Conservation (phyloP, 2,113 vertebrate species). For the Oryzias curvinotus region DNA sequence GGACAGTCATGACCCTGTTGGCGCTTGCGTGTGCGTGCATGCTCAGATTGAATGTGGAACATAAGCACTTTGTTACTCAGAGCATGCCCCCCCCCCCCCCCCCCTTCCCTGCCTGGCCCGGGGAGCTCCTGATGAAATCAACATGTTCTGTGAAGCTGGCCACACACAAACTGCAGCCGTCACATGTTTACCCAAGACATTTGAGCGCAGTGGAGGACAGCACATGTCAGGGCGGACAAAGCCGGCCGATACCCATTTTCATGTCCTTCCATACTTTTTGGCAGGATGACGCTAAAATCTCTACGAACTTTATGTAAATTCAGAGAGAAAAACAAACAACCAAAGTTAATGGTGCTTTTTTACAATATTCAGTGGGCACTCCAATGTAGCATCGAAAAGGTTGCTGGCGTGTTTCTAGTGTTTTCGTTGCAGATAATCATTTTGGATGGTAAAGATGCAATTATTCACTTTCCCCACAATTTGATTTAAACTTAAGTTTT, state of each 20-base stretch:
- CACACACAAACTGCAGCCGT: constrained; percentile 49
- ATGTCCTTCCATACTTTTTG: too few species aligned
- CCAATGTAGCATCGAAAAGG: too few species aligned
- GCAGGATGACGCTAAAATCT: too few species aligned
- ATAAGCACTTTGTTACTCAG: constrained; percentile 54
- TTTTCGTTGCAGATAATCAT: too few species aligned
- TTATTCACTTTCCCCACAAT: too few species aligned
- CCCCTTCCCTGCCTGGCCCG: not conserved
- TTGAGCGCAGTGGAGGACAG: constrained; percentile 21
- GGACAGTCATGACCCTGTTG: constrained; percentile 33
- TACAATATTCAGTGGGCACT: too few species aligned
- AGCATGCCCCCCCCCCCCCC: constrained; percentile 3
- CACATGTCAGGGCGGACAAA: constrained; percentile 42
- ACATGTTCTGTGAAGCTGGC: constrained; percentile 36
- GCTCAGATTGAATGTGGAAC: constrained; percentile 12
- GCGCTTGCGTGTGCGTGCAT: not conserved
- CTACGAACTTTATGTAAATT: too few species aligned
- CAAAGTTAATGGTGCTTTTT: too few species aligned
- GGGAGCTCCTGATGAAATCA: constrained; percentile 56
- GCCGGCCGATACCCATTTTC: not conserved
- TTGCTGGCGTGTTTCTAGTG: too few species aligned
- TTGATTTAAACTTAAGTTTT: too few species aligned
- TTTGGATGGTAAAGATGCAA: too few species aligned
- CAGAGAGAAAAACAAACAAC: too few species aligned
- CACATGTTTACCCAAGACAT: constrained; percentile 51